Conservation (phyloP, 2,888 invertebrate genomes). For the Drosophila lutescens region DNA sequence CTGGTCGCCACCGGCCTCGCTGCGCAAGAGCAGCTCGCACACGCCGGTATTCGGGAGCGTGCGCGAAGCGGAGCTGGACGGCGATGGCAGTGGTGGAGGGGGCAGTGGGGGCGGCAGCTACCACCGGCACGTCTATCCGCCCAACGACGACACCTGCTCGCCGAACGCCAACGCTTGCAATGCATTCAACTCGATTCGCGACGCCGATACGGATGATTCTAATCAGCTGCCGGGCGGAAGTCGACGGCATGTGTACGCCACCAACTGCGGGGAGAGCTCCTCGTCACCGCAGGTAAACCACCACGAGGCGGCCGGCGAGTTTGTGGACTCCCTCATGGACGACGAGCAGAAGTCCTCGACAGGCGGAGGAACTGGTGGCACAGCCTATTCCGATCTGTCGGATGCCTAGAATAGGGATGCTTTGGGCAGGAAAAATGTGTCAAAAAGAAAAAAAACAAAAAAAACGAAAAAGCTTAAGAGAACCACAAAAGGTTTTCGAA, state of each 20-base stretch:
- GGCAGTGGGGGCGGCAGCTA: constrained; percentile 75
- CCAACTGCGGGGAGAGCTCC: constrained; percentile 83
- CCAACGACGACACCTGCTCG: constrained; percentile 83
- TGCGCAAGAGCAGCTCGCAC: constrained; percentile 83
- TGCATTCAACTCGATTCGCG: constrained; percentile 83
- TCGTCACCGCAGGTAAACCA: constrained; percentile 83
- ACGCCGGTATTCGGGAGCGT: constrained; percentile 84
- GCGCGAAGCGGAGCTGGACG: constrained; percentile 82
- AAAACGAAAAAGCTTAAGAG: constrained; percentile 14
- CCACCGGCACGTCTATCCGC: constrained; percentile 84
- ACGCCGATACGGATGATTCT: constrained; percentile 83
- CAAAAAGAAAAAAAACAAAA: constrained; percentile 50
- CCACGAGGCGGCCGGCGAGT: constrained; percentile 70
- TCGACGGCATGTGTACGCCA: constrained; percentile 82
- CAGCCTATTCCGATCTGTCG: constrained; percentile 78
- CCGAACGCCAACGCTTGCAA: constrained; percentile 83
- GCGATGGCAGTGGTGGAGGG: constrained; percentile 73
- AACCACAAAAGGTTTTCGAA: constrained; percentile 16
- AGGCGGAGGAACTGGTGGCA: constrained; percentile 24
- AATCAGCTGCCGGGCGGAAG: constrained; percentile 78
- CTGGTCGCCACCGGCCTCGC: constrained; percentile 84
- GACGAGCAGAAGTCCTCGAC: constrained; percentile 70
- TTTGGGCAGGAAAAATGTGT: constrained; percentile 52
- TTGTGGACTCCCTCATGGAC: constrained; percentile 74
- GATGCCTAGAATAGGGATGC: constrained; percentile 64